These are phyloP conservation scores for Oreonectes daqikongensis DNA, from an alignment of 2,797 vertebrate species.

Conservation along the genomic window DNA sequence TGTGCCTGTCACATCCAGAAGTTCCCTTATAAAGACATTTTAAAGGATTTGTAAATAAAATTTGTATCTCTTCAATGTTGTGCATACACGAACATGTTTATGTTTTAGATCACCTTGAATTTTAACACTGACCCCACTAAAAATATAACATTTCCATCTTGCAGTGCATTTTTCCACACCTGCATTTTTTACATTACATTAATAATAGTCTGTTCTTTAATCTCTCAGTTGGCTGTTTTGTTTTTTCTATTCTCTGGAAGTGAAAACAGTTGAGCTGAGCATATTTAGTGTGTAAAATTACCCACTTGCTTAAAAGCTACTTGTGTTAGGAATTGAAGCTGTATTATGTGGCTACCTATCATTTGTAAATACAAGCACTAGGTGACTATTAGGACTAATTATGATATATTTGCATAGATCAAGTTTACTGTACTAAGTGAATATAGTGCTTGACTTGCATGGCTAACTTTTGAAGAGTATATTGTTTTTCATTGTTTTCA, in stretches of 20 bases:
- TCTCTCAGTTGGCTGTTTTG: background rate
- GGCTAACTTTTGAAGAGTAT: background rate
- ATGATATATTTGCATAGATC: conserved; percentile 5
- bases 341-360: conserved; percentile 31
- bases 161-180: background rate
- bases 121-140: no score
- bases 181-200: conserved; percentile 2
- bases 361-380: conserved; percentile 36
- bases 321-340: conserved; percentile 20
- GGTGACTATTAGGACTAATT: conserved; percentile 8
- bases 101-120: background rate
- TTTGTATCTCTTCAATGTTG: background rate
- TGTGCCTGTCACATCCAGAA: no score
- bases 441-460: background rate
- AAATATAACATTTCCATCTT: background rate
- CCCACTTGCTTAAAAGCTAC: conserved; percentile 23
- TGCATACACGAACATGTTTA: background rate
- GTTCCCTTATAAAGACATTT: background rate
- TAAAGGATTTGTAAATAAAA: background rate
- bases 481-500: background rate
- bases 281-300: conserved; percentile 33
- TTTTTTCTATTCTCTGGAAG: background rate
- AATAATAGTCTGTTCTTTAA: background rate
- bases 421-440: background rate
- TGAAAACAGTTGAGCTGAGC: background rate